Percentiles rank a stretch among this genome's conserved stretches.
Evolutionary conservation across 2,888 invertebrate genomes (phyloP).

Genomic region (Diarsia dahlii): DNA sequence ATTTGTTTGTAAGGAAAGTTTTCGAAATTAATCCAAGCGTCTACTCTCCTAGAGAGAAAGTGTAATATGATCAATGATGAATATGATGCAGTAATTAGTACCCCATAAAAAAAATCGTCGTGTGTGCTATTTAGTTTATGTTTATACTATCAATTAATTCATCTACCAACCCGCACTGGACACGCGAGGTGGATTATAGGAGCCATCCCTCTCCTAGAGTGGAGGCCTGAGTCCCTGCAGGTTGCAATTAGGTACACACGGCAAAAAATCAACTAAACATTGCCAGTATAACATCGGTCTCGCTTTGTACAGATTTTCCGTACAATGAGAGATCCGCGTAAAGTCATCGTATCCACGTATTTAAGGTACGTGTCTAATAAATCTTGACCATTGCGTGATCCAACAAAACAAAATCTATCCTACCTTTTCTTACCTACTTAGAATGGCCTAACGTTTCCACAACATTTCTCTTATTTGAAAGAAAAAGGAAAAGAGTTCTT

Average conservation of each 20-base stretch:
- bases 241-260: no score
- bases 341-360: neutral
- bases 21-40: neutral
- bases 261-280: no score
- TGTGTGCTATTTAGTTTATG: no score
- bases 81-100: neutral
- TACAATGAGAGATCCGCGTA: no score
- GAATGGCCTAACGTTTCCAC: neutral
- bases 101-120: neutral
- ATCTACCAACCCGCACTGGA: no score
- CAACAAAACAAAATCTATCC: neutral
- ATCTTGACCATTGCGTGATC: neutral
- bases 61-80: neutral
- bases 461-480: slow-evolving; percentile 9
- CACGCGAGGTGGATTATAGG: no score
- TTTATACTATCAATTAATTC: no score
- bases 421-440: neutral
- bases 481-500: slow-evolving; percentile 8
- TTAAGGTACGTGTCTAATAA: neutral
- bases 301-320: no score
- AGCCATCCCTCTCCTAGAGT: no score
- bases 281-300: no score
- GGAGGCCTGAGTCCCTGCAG: no score
- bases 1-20: neutral
- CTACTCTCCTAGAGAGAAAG: neutral